These are phyloP conservation scores for Hormaphis cornu DNA, from an alignment of 1,140 invertebrate species.

Conservation along the genomic window DNA sequence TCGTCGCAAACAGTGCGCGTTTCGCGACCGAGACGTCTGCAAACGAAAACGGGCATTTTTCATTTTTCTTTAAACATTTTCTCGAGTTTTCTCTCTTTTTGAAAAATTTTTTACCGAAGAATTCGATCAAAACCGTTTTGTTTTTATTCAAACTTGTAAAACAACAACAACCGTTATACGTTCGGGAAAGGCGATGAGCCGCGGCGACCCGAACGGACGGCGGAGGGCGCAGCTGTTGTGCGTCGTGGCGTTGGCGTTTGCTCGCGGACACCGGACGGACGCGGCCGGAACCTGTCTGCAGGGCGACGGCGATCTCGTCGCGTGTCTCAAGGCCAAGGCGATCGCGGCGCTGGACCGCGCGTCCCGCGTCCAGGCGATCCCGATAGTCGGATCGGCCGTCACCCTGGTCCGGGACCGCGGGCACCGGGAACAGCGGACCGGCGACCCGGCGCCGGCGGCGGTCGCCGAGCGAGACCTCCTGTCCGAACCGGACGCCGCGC, in stretches of 20 bases:
- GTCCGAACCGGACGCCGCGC: slow-evolving; percentile 49
- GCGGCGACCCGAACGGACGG: no score
- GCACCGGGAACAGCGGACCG: slow-evolving; percentile 34
- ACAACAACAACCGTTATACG: no score
- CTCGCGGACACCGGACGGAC: slow-evolving; percentile 32
- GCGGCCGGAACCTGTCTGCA: slow-evolving; percentile 55
- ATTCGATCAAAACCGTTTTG: no score
- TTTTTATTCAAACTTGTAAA: no score
- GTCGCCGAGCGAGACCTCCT: slow-evolving; percentile 45
- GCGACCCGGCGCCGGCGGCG: slow-evolving; percentile 53
- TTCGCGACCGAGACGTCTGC: no score
- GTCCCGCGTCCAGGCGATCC: slow-evolving; percentile 33
- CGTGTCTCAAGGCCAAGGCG: slow-evolving; percentile 64
- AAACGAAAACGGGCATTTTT: no score
- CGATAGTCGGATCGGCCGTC: slow-evolving; percentile 48
- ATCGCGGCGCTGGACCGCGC: slow-evolving; percentile 58
- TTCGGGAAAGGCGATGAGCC: no score
- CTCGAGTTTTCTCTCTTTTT: no score
- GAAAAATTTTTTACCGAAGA: no score
- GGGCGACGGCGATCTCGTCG: slow-evolving; percentile 51
- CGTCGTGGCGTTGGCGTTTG: not conserved
- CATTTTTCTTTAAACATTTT: no score
- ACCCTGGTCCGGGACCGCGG: slow-evolving; percentile 43
- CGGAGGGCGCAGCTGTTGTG: no score
- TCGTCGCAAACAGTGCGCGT: no score